Evolutionary conservation across 2,113 vertebrate species (phyloP), one percentile per base, ranked within the genome.

Genomic region (Lepus timidus): DNA sequence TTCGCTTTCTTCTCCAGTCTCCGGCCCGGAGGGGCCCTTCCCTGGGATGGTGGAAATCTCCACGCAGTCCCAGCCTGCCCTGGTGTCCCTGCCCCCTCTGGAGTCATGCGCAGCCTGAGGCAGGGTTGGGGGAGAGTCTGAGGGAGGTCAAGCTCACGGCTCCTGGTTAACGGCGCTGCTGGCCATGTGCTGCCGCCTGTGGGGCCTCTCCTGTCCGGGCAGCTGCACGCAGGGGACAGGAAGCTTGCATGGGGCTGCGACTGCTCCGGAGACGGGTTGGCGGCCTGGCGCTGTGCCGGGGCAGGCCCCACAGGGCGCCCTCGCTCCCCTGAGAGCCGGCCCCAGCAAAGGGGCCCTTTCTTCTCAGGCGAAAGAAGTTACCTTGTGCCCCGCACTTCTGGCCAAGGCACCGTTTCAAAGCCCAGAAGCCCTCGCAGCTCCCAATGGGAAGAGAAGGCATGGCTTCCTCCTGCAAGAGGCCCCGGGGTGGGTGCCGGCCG

Each of bases 71-170:
- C 75, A 10, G 49, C 10, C 51, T 22, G 27, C 14, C 29, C 65
- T 27, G 12, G 27, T 51, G 14, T 4, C 31, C 27, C 36, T 2
- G 2, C 0, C 27, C 36, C 29, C 49, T 19, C 52, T 5, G 0
- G 9, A 90, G 2, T 8, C 62, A 14, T 17, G 2, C 9, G 74
- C 29, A 12, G 65, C 14, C 12, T 51, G 9, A 31, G 82, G 27
- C 2, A 33, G 27, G n/a, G 29, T 75, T 25, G n/a, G 2, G 14
- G 51, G 17, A 49, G 19, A 10, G 33, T 13, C 19, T 25, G 14
- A 14, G 51, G 52, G 12, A 14, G 4, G 33, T n/a, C 9, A 0
- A 6, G 13, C 12, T 3, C 17, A 13, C 0, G 19, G 52, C 16
- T n/a, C 36, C 27, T 9, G 14, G 33, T 10, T 17, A 39, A 25